These are phyloP conservation scores for Actinopyga echinites DNA, from an alignment of 53 echinoderm and acorn worm genomes.

Conservation along the genomic window DNA sequence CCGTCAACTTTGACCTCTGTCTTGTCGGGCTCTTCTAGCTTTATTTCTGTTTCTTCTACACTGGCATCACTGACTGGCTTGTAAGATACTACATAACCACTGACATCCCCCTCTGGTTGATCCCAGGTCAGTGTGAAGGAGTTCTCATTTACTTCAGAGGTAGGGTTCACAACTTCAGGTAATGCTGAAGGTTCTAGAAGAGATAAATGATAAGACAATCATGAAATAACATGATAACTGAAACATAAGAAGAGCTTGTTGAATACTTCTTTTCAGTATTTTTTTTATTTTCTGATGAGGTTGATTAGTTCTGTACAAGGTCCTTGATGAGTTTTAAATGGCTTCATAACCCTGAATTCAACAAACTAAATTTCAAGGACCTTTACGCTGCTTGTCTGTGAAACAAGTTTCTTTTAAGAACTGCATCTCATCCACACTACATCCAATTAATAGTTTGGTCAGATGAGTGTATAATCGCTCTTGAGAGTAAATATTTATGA, in stretches of 20 bases:
- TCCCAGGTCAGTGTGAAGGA: conserved; percentile 74
- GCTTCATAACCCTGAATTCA: no score
- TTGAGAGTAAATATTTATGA: no score
- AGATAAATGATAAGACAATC: neutral
- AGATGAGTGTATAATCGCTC: no score
- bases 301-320: no score
- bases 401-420: no score
- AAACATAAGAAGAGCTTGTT: neutral
- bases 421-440: no score
- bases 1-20: conserved; percentile 58
- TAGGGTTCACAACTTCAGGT: neutral
- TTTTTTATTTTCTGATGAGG: no score
- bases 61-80: conserved; percentile 6
- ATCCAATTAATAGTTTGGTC: no score
- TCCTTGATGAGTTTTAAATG: no score
- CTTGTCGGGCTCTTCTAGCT: conserved; percentile 18
- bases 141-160: conserved; percentile 18
- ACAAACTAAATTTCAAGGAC: no score
- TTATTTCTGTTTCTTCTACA: conserved; percentile 1
- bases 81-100: conserved; percentile 64
- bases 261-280: no score
- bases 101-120: conserved; percentile 71
- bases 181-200: neutral
- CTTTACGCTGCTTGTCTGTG: no score
- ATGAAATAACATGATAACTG: neutral